Conservation (phyloP, 2,888 invertebrate genomes). For the Lamellibrachia satsuma region DNA sequence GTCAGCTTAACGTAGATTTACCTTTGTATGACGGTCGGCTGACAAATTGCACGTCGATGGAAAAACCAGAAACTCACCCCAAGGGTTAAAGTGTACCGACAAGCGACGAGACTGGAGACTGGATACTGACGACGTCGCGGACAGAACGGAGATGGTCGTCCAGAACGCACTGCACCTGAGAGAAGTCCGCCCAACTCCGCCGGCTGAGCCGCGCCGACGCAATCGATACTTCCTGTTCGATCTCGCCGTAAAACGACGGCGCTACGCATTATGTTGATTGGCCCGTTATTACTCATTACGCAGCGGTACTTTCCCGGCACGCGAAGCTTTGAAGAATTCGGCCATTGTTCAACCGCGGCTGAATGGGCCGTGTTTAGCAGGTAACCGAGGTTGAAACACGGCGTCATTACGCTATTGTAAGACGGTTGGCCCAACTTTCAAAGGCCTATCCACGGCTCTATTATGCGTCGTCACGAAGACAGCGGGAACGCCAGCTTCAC, state of each 20-base stretch:
- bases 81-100: background rate
- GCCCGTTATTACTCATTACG: background rate
- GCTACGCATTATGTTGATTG: background rate
- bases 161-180: background rate
- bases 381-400: background rate
- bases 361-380: background rate
- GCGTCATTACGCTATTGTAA: background rate
- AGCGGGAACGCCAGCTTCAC: background rate
- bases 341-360: background rate
- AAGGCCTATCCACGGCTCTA: background rate
- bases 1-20: background rate
- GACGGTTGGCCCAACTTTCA: background rate
- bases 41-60: background rate
- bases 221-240: constrained; percentile 4
- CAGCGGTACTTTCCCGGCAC: background rate
- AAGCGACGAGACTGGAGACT: background rate
- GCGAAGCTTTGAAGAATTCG: background rate
- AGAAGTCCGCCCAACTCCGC: background rate
- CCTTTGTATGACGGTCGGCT: background rate
- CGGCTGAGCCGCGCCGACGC: background rate
- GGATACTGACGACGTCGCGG: background rate
- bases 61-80: background rate
- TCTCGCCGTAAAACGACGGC: background rate
- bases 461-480: background rate
- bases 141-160: background rate